Evolutionary conservation across 2,888 invertebrate species (phyloP), one percentile per base, ranked within the genome.

Genomic region (Nomada ruficornis): DNA sequence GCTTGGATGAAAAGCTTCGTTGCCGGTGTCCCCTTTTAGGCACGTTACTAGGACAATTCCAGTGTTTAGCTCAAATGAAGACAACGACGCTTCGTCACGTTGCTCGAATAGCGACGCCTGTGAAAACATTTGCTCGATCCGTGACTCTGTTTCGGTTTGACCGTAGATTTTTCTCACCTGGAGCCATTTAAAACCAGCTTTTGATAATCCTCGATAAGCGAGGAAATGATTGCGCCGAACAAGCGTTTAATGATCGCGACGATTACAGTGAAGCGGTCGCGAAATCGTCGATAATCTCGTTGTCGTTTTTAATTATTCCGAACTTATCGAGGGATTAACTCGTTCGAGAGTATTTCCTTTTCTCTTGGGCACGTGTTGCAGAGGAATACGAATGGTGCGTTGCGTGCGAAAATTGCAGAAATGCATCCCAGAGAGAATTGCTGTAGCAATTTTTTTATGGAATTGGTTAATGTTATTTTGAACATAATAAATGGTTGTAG

Each of bases 1-100:
- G 57, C 69, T 23, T 47, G 50, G 52, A 69, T 77, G 80, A 83
- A 83, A 74, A 72, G 75, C 76, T 74, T 70, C 84, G 63, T 26
- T 67, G 23, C 44, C 23, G 52, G 57, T n/a, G 62, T 65, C 68
- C 67, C 71, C 65, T 72, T 72, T 86, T 50, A 60, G 67, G 3
- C 29, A 42, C 29, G 3, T 23, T 47, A 52, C 23, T 26, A 42
- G 20, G 64, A 82, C 74, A 77, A 84, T 87, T 72, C 71, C 71
- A 36, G 36, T 64, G 73, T 60, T 84, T 65, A 63, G 68, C 62
- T 47, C 71, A 74, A 62, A 62, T 72, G 44, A 59, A 13, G 57
- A 44, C 57, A 5, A 7, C 23, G 29, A 18, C 67, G 36, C 23
- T 78, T 71, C 52, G 60, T 76, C 36, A 29, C n/a, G 23, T 42